A percentile compares a stretch with the other conserved stretches of the same genome.
These are phyloP conservation scores for Temnothorax rugatulus DNA, from an alignment of 2,888 invertebrate genomes.

Conservation along the genomic window DNA sequence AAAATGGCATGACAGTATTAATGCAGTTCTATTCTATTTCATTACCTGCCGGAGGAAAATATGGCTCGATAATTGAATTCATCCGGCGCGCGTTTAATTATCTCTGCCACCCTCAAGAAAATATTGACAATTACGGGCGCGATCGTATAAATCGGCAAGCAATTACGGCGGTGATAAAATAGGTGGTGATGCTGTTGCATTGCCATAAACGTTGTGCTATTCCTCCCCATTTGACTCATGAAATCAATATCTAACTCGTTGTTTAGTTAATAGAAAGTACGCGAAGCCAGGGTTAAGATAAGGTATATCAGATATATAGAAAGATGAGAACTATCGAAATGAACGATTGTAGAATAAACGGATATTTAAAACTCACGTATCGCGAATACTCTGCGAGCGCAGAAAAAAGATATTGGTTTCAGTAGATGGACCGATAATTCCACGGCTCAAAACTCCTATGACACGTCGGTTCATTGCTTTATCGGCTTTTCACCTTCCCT, in stretches of 20 bases:
- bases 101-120: neutral
- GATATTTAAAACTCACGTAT: neutral
- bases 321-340: neutral
- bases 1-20: neutral
- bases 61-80: slow-evolving; percentile 16
- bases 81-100: slow-evolving; percentile 10
- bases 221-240: neutral
- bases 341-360: neutral
- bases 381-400: neutral
- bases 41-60: slow-evolving; percentile 1
- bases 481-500: slow-evolving; percentile 64
- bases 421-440: slow-evolving; percentile 62
- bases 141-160: slow-evolving; percentile 18
- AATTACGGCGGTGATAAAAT: neutral
- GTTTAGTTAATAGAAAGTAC: neutral
- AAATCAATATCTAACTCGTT: neutral
- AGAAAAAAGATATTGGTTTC: slow-evolving; percentile 56
- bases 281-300: neutral
- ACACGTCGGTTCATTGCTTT: slow-evolving; percentile 64
- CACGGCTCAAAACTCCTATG: slow-evolving; percentile 53
- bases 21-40: neutral
- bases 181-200: neutral
- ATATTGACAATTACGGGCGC: slow-evolving; percentile 6
- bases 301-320: neutral
- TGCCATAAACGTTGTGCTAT: neutral